Evolutionary conservation across 2,113 vertebrate genomes (phyloP).

Genomic region (Cochlearius cochlearius): DNA sequence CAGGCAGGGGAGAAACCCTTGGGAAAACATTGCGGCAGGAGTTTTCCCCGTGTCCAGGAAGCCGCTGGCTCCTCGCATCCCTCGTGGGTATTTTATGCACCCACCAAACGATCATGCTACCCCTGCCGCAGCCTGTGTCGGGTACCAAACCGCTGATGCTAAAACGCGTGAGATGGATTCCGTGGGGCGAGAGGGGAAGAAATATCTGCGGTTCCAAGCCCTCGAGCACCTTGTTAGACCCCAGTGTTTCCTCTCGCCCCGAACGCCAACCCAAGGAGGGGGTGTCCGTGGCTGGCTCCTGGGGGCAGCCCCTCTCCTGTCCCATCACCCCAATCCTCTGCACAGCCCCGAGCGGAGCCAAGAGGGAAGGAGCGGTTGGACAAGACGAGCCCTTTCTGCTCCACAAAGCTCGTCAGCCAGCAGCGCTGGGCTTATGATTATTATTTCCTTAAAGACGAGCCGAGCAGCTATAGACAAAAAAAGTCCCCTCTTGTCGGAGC

Average conservation of each 20-base stretch:
- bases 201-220: background rate
- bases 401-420: background rate
- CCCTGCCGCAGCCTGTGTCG: accelerated
- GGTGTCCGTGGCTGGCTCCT: slow-evolving; percentile 18
- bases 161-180: accelerated
- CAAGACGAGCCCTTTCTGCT: background rate
- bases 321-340: background rate
- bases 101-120: background rate
- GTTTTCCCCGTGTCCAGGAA: accelerated
- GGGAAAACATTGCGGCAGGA: background rate
- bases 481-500: slow-evolving; percentile 34
- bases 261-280: background rate
- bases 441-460: slow-evolving; percentile 55
- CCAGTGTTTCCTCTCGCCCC: slow-evolving; percentile 17
- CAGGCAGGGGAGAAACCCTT: background rate
- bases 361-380: background rate
- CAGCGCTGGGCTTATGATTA: background rate
- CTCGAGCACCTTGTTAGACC: background rate
- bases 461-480: slow-evolving; percentile 15
- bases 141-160: background rate
- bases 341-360: background rate
- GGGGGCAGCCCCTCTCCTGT: background rate
- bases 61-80: background rate
- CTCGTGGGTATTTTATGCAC: background rate
- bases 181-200: background rate